Base-by-base conservation (phyloP, 2,888 invertebrate species). In the Crocallis elinguaria region DNA sequence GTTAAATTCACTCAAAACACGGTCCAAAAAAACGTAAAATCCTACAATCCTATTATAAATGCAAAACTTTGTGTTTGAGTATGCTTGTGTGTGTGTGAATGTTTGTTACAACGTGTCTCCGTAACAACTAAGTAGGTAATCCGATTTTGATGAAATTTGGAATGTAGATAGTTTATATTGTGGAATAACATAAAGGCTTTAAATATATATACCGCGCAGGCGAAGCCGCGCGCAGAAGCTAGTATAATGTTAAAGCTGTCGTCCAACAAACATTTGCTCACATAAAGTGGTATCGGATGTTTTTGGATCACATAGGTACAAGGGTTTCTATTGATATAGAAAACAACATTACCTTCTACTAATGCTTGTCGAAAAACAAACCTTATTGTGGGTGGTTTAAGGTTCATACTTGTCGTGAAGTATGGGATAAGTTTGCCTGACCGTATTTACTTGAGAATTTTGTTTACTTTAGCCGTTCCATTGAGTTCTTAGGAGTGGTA, bases 241-340 rank as follows among this genome's bases (percentile, higher is more conserved):
- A 23, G 5, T 23, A 64, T 60, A 69, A 57, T 70, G 65, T 46
- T 36, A 49, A 44, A 39, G 32, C 38, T 48, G 58, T 69, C 76
- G 27, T 79, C 11, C 74, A 77, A 75, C 74, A 75, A 79, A 79
- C 69, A 76, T 84, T 83, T 77, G 75, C 71, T 67, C 72, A 73
- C 67, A 72, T 74, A 71, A 64, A 82, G 83, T 83, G 78, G 73
- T 76, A 74, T 84, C 77, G 80, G 80, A 85, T 82, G 82, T 83
- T 82, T 83, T 80, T 71, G 73, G 80, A 83, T 84, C 85, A 79
- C 75, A 76, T 73, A n/a, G n/a, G n/a, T n/a, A 84, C 81, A 84
- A 84, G 78, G 73, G 78, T 75, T 71, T 71, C 78, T 79, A 81
- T 82, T 82, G 79, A 84, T 82, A 79, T 69, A 62, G 66, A 70